A percentile compares a stretch with the other conserved stretches of the same genome.
phyloP scores from a whole-genome alignment of 30 jellyfish, hydroid and myxozoan genomes.

The Chrysaora quinquecirrha region DNA sequence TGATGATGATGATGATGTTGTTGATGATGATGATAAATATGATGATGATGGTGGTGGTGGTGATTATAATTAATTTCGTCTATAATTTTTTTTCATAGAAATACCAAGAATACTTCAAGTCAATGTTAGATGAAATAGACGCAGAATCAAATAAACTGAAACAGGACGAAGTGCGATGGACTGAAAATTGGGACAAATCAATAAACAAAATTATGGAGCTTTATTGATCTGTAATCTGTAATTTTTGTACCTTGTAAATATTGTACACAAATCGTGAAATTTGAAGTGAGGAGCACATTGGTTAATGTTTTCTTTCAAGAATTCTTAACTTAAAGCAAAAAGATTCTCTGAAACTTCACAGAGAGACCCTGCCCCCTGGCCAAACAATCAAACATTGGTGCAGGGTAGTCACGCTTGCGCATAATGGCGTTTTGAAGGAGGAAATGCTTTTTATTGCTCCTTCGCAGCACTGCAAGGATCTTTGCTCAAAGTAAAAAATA shows the following conservation, averaged over 20 bases:
- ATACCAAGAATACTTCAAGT: slow-evolving; percentile 17
- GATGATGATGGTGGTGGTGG: too few relatives aligned
- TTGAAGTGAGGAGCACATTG: too few relatives aligned
- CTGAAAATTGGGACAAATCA: slow-evolving; percentile 77
- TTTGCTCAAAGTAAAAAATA: not conserved
- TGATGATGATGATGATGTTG: too few relatives aligned
- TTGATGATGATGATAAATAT: too few relatives aligned
- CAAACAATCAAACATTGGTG: too few relatives aligned
- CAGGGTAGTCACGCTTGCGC: too few relatives aligned
- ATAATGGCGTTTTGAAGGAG: too few relatives aligned
- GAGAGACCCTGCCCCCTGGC: too few relatives aligned
- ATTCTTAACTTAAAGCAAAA: too few relatives aligned
- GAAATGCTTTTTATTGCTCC: not conserved
- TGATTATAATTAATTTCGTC: too few relatives aligned
- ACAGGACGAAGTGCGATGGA: slow-evolving; percentile 77
- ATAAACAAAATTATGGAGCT: slow-evolving; percentile 62
- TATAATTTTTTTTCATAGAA: slow-evolving; percentile 54
- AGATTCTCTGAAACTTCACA: too few relatives aligned
- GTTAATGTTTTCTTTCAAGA: too few relatives aligned
- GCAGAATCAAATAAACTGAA: slow-evolving; percentile 38
- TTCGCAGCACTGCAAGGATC: not conserved
- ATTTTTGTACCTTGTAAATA: not conserved
- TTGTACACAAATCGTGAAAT: not conserved
- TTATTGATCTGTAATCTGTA: slow-evolving; percentile 51
- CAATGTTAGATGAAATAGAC: slow-evolving; percentile 24